Evolutionary conservation across 2,888 invertebrate species (phyloP).

Genomic region (Epistrophe eligans): DNA sequence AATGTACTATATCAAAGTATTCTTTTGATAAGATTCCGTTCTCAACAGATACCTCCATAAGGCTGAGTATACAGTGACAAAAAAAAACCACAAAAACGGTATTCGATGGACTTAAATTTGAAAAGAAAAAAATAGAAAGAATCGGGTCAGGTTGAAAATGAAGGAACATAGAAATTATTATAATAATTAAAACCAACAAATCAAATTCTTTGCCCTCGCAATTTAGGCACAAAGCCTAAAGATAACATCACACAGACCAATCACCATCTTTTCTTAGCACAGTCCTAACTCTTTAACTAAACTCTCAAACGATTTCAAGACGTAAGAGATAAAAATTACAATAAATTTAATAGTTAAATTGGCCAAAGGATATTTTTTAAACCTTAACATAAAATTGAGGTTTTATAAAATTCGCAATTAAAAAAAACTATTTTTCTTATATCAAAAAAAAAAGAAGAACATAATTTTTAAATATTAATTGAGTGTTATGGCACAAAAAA

Average conservation of each 20-base stretch:
- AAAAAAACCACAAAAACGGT: not conserved
- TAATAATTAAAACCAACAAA: not conserved
- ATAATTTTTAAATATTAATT: constrained; percentile 33
- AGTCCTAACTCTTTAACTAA: constrained; percentile 19
- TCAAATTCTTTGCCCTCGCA: constrained; percentile 57
- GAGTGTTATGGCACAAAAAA: constrained; percentile 59
- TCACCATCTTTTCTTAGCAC: constrained; percentile 9
- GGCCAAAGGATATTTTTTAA: not conserved
- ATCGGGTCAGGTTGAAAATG: constrained; percentile 41
- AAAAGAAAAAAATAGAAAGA: not conserved
- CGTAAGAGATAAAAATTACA: not conserved
- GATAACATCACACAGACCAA: constrained; percentile 11
- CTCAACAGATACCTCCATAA: not conserved
- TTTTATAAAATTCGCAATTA: not conserved
- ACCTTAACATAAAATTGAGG: not conserved
- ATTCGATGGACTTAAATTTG: constrained; percentile 30
- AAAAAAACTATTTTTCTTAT: constrained; percentile 5
- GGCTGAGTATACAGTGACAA: not conserved
- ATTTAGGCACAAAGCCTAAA: constrained; percentile 9
- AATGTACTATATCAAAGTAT: not conserved
- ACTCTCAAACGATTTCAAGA: not conserved
- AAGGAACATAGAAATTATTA: constrained; percentile 1
- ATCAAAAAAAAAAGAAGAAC: not conserved
- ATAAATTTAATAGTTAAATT: not conserved
- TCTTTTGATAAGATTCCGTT: not conserved